Conservation (phyloP, 92 coral and sea anemone genomes). For the Galaxea fascicularis region DNA sequence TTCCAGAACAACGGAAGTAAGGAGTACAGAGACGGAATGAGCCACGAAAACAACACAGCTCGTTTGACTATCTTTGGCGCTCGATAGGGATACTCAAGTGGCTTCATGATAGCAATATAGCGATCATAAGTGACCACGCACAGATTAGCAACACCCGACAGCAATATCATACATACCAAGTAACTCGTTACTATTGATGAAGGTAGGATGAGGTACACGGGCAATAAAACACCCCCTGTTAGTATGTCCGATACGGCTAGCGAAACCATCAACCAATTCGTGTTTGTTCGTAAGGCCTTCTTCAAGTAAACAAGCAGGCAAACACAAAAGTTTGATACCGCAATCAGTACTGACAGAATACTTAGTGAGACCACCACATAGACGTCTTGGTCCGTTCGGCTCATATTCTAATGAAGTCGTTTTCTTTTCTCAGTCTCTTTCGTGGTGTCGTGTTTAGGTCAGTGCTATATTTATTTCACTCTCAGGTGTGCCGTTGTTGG, state of each 20-base stretch:
- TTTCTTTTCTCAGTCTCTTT: no score
- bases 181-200: conserved; percentile 54
- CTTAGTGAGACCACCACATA: conserved; percentile 59
- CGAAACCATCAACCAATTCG: conserved; percentile 31
- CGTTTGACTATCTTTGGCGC: conserved; percentile 52
- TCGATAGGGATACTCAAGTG: neutral
- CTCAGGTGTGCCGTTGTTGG: neutral
- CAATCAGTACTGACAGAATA: conserved; percentile 52
- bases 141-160: conserved; percentile 78
- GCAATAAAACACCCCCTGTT: conserved; percentile 71
- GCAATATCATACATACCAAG: conserved; percentile 52
- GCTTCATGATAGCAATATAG: conserved; percentile 69
- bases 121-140: conserved; percentile 77
- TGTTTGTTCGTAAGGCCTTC: conserved; percentile 62
- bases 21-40: conserved; percentile 49
- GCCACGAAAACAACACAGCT: conserved; percentile 59
- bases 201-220: conserved; percentile 58
- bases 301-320: conserved; percentile 67
- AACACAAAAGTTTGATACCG: conserved; percentile 66
- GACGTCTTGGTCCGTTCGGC: conserved; percentile 18
- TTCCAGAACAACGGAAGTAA: conserved; percentile 76
- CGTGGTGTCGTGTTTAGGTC: neutral
- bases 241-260: conserved; percentile 77
- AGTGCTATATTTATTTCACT: neutral
- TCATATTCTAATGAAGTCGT: neutral